Percentiles rank a stretch among this genome's conserved stretches.
Evolutionary conservation across 1,140 invertebrate genomes (phyloP).

Genomic region (Hypothenemus hampei): DNA sequence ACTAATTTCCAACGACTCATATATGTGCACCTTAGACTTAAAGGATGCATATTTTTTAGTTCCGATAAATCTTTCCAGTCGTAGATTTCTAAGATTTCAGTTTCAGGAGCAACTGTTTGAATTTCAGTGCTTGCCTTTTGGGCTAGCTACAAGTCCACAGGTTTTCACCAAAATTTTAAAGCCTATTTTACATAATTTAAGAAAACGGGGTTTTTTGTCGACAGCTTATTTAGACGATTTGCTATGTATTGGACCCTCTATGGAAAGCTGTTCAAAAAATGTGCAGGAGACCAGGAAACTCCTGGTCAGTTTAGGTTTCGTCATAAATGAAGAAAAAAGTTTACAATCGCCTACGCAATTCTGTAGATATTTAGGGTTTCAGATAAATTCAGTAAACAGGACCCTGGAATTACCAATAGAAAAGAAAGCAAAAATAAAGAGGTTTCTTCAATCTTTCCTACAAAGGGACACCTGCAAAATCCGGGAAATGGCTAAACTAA

Average conservation of each 20-base stretch:
- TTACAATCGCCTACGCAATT: not conserved
- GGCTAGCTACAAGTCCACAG: not conserved
- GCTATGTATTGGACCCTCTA: not conserved
- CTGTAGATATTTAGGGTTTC: not conserved
- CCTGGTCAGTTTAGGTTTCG: not conserved
- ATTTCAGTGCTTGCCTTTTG: conserved; percentile 1
- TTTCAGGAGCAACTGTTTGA: not conserved
- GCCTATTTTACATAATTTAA: not conserved
- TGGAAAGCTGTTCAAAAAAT: not conserved
- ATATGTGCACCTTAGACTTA: not conserved
- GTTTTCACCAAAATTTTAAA: conserved; percentile 12
- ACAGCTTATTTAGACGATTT: not conserved
- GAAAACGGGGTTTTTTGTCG: not conserved
- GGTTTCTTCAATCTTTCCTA: no score
- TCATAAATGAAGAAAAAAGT: not conserved
- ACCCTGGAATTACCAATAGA: no score
- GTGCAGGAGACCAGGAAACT: not conserved
- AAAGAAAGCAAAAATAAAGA: no score
- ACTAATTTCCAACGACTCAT: not conserved
- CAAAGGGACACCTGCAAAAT: no score
- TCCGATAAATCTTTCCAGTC: not conserved
- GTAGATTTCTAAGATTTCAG: not conserved
- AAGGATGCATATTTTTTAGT: conserved; percentile 3
- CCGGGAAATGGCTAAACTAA: no score
- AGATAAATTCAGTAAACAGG: no score